Evolutionary conservation across 2,888 invertebrate species (phyloP).

Genomic region (Abrostola triplasia): DNA sequence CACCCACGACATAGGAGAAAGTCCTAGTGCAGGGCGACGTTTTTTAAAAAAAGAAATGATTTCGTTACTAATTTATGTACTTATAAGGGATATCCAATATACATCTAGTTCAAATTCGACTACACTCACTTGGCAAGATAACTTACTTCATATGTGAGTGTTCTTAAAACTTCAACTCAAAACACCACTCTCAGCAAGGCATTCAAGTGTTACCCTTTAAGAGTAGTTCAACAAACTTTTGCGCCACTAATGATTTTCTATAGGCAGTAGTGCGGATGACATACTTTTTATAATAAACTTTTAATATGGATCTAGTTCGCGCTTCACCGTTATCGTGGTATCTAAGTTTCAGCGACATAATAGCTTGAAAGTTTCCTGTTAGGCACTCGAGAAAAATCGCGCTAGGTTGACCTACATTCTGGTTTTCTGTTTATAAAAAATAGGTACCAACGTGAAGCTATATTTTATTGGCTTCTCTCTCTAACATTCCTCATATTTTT

Average conservation of each 20-base stretch:
- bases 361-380: conserved; percentile 42
- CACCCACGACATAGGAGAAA: no score
- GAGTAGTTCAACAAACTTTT: not conserved
- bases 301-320: conserved; percentile 21
- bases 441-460: conserved; percentile 45
- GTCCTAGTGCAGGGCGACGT: no score
- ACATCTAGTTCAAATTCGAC: no score
- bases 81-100: no score
- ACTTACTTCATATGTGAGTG: no score
- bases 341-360: conserved; percentile 34
- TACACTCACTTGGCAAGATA: no score
- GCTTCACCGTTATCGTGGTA: conserved; percentile 29
- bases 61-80: no score
- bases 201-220: not conserved
- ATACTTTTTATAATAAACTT: conserved; percentile 28
- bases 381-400: conserved; percentile 33
- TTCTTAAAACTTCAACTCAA: no score
- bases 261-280: not conserved
- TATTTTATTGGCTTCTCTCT: conserved; percentile 56
- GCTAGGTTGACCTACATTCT: conserved; percentile 49
- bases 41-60: no score
- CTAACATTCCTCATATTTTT: conserved; percentile 51
- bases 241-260: not conserved
- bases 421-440: conserved; percentile 44
- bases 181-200: no score